phyloP scores from a whole-genome alignment of 2,888 invertebrate genomes.

The Xiphydria camelus region DNA sequence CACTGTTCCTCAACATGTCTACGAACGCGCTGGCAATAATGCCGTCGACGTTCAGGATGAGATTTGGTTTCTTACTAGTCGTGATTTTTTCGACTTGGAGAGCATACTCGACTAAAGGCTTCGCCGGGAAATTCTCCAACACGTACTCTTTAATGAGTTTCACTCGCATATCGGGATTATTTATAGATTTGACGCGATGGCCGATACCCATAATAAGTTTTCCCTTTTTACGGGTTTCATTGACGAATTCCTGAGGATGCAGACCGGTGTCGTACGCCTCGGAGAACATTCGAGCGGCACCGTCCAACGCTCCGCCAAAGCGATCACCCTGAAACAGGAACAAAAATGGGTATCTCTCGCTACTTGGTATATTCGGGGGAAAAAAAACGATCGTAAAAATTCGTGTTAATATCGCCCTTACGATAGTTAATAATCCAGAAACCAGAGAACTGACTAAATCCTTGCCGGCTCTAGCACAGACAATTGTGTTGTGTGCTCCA shows the following conservation, averaged over 20 bases:
- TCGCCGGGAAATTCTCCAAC: conserved; percentile 88
- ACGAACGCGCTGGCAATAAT: conserved; percentile 98
- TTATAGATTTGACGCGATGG: conserved; percentile 87
- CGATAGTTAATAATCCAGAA: conserved; percentile 95
- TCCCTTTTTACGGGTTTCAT: conserved; percentile 94
- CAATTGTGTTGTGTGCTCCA: conserved; percentile 98
- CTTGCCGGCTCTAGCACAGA: conserved; percentile 96
- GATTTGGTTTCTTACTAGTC: conserved; percentile 99
- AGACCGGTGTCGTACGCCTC: conserved; percentile 93
- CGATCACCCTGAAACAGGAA: conserved; percentile 93
- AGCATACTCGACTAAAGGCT: conserved; percentile 93
- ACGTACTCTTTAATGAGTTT: conserved; percentile 97
- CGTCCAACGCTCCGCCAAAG: conserved; percentile 97
- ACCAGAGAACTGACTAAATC: conserved; percentile 95
- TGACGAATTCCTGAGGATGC: conserved; percentile 98
- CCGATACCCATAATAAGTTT: conserved; percentile 99
- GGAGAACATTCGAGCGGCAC: conserved; percentile 96
- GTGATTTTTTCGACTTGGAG: conserved; percentile 98
- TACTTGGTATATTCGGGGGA: too few relatives aligned
- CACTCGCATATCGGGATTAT: conserved; percentile 98
- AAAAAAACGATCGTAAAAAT: too few relatives aligned
- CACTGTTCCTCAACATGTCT: conserved; percentile 91
- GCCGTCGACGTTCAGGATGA: conserved; percentile 98
- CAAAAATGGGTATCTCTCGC: too few relatives aligned
- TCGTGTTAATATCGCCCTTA: too few relatives aligned